A percentile compares a stretch with the other conserved stretches of the same genome.
Evolutionary conservation across 1,140 invertebrate species (phyloP).

Genomic region (Lineus longissimus): DNA sequence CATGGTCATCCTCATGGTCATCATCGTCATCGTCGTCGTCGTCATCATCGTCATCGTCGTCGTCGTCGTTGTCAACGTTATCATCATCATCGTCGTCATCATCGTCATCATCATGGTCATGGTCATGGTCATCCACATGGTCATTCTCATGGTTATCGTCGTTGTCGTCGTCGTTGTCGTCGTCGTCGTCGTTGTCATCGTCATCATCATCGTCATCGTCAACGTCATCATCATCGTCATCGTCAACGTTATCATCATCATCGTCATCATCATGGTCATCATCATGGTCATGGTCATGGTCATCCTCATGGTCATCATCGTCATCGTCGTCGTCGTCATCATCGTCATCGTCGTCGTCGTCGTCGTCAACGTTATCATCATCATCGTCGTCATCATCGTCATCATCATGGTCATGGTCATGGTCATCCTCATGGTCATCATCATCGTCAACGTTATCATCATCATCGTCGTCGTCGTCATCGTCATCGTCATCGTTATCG

Average conservation of each 20-base stretch:
- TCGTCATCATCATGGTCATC: conserved; percentile 8
- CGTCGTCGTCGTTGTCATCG: background rate
- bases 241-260: conserved; percentile 8
- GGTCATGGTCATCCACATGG: no score
- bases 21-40: background rate
- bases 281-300: no score
- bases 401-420: no score
- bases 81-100: no score
- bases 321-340: conserved; percentile 12
- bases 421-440: background rate
- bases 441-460: background rate
- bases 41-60: background rate
- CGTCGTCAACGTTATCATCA: conserved; percentile 8
- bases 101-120: no score
- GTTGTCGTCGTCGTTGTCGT: background rate
- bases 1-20: background rate
- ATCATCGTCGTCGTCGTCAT: background rate
- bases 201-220: background rate
- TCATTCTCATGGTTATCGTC: no score
- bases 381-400: no score
- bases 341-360: conserved; percentile 9
- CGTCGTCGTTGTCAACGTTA: no score
- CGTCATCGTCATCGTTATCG: background rate
- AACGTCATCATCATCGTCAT: conserved; percentile 6
- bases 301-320: conserved; percentile 12